These are phyloP conservation scores for Mycalesis mineus DNA, from an alignment of 2,888 invertebrate genomes.

Conservation along the genomic window DNA sequence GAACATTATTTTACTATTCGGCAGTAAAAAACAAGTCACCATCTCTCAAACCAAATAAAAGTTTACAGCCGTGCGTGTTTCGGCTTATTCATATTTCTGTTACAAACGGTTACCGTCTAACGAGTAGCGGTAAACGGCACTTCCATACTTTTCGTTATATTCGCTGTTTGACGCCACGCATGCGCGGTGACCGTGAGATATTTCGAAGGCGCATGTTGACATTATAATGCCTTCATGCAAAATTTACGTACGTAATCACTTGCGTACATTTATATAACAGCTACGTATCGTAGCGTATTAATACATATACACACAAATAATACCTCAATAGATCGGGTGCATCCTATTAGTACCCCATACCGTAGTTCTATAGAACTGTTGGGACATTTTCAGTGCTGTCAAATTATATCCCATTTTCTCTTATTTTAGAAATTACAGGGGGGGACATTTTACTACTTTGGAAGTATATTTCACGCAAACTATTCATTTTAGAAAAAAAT, in stretches of 20 bases:
- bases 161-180: conserved; percentile 29
- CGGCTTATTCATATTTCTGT: conserved; percentile 32
- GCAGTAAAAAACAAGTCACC: neutral
- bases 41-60: conserved; percentile 22
- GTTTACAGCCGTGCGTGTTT: conserved; percentile 30
- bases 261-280: conserved; percentile 12
- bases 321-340: too few species aligned
- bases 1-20: too few species aligned
- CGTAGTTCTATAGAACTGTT: too few species aligned
- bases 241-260: conserved; percentile 17
- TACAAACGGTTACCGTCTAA: conserved; percentile 35
- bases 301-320: too few species aligned
- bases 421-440: too few species aligned
- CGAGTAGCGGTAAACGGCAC: conserved; percentile 35
- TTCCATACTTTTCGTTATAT: conserved; percentile 34
- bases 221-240: conserved; percentile 20
- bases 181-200: conserved; percentile 33
- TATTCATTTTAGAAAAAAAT: too few species aligned
- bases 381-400: too few species aligned
- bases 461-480: too few species aligned
- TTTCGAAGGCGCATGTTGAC: conserved; percentile 19
- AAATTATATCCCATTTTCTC: too few species aligned
- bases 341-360: too few species aligned
- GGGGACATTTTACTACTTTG: too few species aligned
- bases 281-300: neutral